Evolutionary conservation across 2,113 vertebrate species (phyloP).

Genomic region (Budorcas taxicolor): DNA sequence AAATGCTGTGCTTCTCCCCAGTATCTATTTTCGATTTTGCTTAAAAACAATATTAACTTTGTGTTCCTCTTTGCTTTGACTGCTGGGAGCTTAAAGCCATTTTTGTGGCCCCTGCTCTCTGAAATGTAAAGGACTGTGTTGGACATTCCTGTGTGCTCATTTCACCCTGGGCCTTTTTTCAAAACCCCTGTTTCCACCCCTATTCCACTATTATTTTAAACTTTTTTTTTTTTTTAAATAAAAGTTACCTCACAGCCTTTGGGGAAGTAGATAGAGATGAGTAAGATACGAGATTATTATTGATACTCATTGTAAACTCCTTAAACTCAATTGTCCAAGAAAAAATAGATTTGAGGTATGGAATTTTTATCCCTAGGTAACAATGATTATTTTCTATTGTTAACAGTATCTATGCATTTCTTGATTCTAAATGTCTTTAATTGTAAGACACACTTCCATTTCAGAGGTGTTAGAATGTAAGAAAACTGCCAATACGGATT

Average conservation of each 20-base stretch:
- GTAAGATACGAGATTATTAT: neutral
- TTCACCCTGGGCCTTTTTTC: neutral
- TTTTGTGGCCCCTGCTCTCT: neutral
- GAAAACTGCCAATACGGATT: neutral
- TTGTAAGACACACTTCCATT: neutral
- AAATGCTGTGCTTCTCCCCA: slow-evolving; percentile 13
- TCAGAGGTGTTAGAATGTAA: neutral
- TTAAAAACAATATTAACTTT: neutral
- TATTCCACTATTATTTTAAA: neutral
- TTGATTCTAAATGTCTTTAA: neutral
- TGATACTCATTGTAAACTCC: neutral
- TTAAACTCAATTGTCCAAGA: neutral
- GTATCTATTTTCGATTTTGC: neutral
- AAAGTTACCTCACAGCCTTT: neutral
- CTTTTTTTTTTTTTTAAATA: neutral
- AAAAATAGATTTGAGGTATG: neutral
- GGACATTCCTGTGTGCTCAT: neutral
- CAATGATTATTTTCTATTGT: slow-evolving; percentile 29
- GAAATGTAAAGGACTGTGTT: neutral
- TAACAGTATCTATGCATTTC: neutral
- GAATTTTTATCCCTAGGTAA: neutral
- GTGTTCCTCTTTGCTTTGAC: slow-evolving; percentile 8
- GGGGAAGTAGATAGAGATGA: neutral
- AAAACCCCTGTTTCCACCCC: neutral
- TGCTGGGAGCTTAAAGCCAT: neutral